Conservation (phyloP, 2,113 vertebrate genomes). For the Pongo pygmaeus region DNA sequence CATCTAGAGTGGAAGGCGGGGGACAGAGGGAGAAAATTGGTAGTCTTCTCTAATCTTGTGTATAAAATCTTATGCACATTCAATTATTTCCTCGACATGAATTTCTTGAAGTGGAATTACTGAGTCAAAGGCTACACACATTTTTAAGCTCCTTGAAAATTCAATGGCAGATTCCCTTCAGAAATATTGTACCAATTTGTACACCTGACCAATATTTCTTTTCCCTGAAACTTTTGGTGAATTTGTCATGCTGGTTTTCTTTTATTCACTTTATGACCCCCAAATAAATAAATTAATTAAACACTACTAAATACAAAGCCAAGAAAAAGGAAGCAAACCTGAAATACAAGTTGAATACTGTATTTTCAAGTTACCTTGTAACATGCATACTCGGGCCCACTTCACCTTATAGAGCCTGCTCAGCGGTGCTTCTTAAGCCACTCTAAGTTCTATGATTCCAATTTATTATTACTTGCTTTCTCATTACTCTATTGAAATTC, state of each 20-base stretch:
- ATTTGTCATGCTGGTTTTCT: conserved; percentile 8
- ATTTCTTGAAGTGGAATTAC: conserved; percentile 42
- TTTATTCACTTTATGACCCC: not conserved
- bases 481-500: not conserved
- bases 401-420: not conserved
- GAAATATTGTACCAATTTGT: conserved; percentile 43
- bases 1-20: not conserved
- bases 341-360: not conserved
- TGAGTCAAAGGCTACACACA: conserved; percentile 11
- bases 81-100: conserved; percentile 20
- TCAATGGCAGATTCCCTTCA: not conserved
- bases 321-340: conserved; percentile 38
- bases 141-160: conserved; percentile 37
- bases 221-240: conserved; percentile 20
- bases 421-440: not conserved
- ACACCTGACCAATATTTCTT: not conserved
- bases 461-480: conserved; percentile 12
- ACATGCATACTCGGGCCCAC: not conserved
- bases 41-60: conserved; percentile 9
- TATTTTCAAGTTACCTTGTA: conserved; percentile 11
- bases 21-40: not conserved
- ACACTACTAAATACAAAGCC: not conserved
- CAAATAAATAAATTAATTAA: conserved; percentile 45
- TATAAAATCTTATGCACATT: not conserved
- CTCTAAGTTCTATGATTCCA: not conserved